Conservation (phyloP, 2,888 invertebrate genomes). For the Chymomyza caudatula region DNA sequence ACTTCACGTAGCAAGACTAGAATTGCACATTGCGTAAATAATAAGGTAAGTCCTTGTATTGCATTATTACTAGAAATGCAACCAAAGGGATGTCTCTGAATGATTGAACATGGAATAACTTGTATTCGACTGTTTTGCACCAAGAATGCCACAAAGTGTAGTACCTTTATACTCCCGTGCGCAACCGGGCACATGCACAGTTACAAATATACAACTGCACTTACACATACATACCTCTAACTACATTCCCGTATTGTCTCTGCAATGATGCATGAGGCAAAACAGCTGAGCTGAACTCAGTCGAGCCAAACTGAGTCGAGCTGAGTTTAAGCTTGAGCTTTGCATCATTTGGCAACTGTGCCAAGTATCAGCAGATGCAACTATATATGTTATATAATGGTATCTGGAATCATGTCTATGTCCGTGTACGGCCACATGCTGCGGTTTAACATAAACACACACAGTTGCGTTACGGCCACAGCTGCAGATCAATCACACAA, state of each 20-base stretch:
- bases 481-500: conserved; percentile 34
- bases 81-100: no score
- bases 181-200: not conserved
- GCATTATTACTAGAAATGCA: no score
- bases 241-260: not conserved
- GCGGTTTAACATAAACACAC: conserved; percentile 40
- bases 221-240: not conserved
- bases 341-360: conserved; percentile 22
- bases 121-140: no score
- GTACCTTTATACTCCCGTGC: not conserved
- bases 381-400: not conserved
- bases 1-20: no score
- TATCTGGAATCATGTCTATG: not conserved
- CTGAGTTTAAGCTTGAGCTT: not conserved
- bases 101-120: no score
- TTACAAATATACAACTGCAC: no score
- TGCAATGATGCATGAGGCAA: not conserved
- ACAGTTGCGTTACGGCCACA: not conserved
- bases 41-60: no score
- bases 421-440: conserved; percentile 1
- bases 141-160: not conserved
- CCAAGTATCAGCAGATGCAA: conserved; percentile 7
- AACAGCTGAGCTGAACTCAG: conserved; percentile 13
- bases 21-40: no score
- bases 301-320: conserved; percentile 4